Percentiles rank a stretch among this genome's conserved stretches.
Conservation (phyloP, 2,888 invertebrate genomes). For the Drosophila crucigera region DNA sequence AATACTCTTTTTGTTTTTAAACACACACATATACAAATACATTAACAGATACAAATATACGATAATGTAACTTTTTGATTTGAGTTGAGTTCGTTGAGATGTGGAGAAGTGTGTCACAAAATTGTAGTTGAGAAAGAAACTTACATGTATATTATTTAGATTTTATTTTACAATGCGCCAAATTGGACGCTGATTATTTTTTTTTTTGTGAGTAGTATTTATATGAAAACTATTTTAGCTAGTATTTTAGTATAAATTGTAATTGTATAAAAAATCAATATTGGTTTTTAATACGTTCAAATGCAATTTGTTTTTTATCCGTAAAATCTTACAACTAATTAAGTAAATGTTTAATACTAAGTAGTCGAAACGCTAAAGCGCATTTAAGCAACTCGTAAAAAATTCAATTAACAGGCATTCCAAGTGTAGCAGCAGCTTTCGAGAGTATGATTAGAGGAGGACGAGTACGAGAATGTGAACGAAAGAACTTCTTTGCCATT, state of each 20-base stretch:
- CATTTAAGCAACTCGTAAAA: conserved; percentile 48
- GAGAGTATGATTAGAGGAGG: conserved; percentile 44
- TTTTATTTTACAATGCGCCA: conserved; percentile 67
- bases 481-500: conserved; percentile 39
- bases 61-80: conserved; percentile 32
- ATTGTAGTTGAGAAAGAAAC: conserved; percentile 33
- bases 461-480: conserved; percentile 29
- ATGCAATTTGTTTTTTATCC: conserved; percentile 83
- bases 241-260: conserved; percentile 38
- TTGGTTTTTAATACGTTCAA: conserved; percentile 72
- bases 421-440: conserved; percentile 53
- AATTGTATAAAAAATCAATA: conserved; percentile 49
- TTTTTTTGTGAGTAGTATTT: conserved; percentile 48
- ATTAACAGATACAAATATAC: conserved; percentile 74
- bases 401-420: conserved; percentile 66
- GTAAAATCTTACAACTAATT: conserved; percentile 68
- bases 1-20: conserved; percentile 6
- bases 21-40: conserved; percentile 79
- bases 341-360: conserved; percentile 57
- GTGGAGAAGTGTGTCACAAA: conserved; percentile 48
- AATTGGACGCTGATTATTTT: conserved; percentile 41
- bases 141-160: conserved; percentile 32
- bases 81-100: conserved; percentile 52
- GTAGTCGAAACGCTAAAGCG: conserved; percentile 46
- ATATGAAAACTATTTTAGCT: conserved; percentile 69